Evolutionary conservation across 2,888 invertebrate species (phyloP).

Genomic region (Seira musarum): DNA sequence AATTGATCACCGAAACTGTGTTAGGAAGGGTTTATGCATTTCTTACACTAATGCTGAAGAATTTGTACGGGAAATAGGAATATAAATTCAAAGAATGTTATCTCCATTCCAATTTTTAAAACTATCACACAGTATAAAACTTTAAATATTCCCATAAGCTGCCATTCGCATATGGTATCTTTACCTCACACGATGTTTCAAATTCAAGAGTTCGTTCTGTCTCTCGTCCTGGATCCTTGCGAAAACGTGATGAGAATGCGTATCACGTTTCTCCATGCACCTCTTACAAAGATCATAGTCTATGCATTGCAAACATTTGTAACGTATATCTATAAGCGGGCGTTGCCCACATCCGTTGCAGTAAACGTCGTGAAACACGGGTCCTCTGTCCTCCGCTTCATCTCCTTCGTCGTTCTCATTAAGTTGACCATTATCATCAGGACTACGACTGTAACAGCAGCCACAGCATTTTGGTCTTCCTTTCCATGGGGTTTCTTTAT

Average conservation of each 20-base stretch:
- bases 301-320: conserved; percentile 34
- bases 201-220: conserved; percentile 20
- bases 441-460: neutral
- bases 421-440: neutral
- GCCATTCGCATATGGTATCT: too few species aligned
- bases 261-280: conserved; percentile 23
- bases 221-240: conserved; percentile 16
- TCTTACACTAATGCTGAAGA: too few species aligned
- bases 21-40: too few species aligned
- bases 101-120: too few species aligned
- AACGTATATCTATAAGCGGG: conserved; percentile 11
- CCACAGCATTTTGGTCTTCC: too few species aligned
- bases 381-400: neutral
- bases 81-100: too few species aligned
- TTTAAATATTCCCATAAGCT: too few species aligned
- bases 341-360: conserved; percentile 22
- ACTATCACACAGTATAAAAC: too few species aligned
- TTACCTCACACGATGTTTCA: conserved; percentile 20
- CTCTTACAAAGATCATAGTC: conserved; percentile 27
- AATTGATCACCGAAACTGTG: too few species aligned
- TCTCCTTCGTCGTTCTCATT: neutral
- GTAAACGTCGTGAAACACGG: conserved; percentile 14
- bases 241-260: conserved; percentile 35
- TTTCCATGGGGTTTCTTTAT: too few species aligned
- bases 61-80: too few species aligned